These are phyloP conservation scores for Pteruthius melanotis DNA, from an alignment of 2,113 vertebrate genomes.

Conservation along the genomic window DNA sequence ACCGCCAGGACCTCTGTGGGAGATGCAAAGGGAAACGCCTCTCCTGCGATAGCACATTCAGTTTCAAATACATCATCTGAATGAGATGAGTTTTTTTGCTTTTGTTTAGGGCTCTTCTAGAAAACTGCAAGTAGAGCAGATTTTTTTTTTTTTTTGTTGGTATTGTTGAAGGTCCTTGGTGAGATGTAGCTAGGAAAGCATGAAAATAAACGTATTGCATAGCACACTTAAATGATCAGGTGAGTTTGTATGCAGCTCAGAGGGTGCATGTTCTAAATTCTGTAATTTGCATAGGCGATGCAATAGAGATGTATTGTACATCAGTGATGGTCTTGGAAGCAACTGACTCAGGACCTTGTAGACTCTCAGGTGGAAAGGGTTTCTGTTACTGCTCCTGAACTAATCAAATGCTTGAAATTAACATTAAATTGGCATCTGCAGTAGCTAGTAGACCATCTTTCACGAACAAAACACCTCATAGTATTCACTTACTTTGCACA, in stretches of 20 bases:
- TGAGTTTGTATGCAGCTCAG: background rate
- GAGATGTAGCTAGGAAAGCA: conserved; percentile 25
- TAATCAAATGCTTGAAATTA: background rate
- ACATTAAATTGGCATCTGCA: background rate
- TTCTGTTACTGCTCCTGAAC: background rate
- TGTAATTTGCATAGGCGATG: background rate
- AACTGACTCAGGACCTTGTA: background rate
- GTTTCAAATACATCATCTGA: conserved; percentile 98
- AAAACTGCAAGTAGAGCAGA: background rate
- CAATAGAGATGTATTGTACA: background rate
- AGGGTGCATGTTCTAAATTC: background rate
- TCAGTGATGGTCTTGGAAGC: background rate
- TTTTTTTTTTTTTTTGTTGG: background rate
- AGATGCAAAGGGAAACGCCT: conserved; percentile 95
- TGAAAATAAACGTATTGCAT: conserved; percentile 55
- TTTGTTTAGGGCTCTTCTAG: background rate
- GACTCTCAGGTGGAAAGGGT: background rate
- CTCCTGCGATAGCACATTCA: conserved; percentile 96
- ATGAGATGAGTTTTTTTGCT: background rate
- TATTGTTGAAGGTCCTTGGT: background rate
- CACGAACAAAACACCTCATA: background rate
- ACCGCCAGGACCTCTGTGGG: conserved; percentile 94
- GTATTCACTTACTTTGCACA: background rate
- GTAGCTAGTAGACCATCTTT: background rate
- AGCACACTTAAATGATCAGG: background rate